Conservation (phyloP, 1,140 invertebrate genomes). For the Diachasmimorpha longicaudata region DNA sequence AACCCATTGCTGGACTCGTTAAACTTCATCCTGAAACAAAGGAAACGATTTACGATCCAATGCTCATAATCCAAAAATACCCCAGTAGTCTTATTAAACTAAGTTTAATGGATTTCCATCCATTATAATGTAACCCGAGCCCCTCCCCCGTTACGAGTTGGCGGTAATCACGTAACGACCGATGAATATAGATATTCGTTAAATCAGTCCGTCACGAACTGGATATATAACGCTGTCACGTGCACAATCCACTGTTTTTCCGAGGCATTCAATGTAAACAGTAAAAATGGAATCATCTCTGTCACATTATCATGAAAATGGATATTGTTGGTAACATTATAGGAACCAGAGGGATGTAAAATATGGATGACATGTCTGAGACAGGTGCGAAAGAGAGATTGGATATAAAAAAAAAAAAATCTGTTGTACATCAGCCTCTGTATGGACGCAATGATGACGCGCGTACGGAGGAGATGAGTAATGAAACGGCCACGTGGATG, state of each 20-base stretch:
- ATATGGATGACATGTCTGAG: neutral
- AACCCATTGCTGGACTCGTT: neutral
- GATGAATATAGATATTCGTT: neutral
- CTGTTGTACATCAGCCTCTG: neutral
- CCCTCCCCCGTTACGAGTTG: neutral
- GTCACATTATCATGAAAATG: neutral
- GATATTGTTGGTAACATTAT: constrained; percentile 18
- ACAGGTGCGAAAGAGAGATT: neutral
- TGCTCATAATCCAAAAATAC: neutral
- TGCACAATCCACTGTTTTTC: too few species aligned
- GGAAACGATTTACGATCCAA: neutral
- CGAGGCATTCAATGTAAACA: too few species aligned
- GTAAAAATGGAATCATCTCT: neutral
- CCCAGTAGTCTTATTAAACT: constrained; percentile 29
- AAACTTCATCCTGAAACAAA: neutral
- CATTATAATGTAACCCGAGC: neutral
- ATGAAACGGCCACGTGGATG: constrained; percentile 42
- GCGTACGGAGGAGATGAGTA: constrained; percentile 41
- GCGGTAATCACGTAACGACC: constrained; percentile 12
- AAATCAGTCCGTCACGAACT: neutral
- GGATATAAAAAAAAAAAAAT: neutral
- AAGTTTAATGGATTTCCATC: constrained; percentile 28
- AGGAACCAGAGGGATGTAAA: neutral
- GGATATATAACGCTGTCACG: too few species aligned
- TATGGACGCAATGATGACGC: neutral